Conservation (phyloP, 1,140 invertebrate species). For the Drosophila jambulina region DNA sequence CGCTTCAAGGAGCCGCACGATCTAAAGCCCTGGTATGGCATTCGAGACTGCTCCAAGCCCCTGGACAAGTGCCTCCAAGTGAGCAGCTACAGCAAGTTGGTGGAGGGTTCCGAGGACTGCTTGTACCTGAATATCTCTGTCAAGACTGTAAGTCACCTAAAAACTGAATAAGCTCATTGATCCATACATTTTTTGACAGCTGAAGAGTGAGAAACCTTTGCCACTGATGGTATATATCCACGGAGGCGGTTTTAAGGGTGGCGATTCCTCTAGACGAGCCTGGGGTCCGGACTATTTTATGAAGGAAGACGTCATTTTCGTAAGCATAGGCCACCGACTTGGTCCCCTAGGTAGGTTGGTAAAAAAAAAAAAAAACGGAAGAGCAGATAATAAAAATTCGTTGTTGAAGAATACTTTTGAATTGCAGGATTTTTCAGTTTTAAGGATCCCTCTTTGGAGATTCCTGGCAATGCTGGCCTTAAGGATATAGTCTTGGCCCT, state of each 20-base stretch:
- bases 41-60: conserved; percentile 58
- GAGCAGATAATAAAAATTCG: not conserved
- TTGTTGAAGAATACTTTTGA: not conserved
- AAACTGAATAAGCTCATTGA: not conserved
- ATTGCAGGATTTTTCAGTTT: conserved; percentile 86
- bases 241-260: conserved; percentile 88
- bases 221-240: conserved; percentile 90
- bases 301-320: conserved; percentile 85
- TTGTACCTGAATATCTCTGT: conserved; percentile 85
- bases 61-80: conserved; percentile 63
- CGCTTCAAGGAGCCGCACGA: conserved; percentile 86
- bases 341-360: conserved; percentile 79
- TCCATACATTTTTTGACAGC: conserved; percentile 10
- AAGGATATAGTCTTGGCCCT: conserved; percentile 86
- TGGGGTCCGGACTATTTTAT: conserved; percentile 87
- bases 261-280: conserved; percentile 77
- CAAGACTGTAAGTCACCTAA: conserved; percentile 65
- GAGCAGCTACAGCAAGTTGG: conserved; percentile 25
- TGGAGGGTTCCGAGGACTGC: conserved; percentile 85
- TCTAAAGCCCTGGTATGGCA: conserved; percentile 45
- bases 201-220: conserved; percentile 52
- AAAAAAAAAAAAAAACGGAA: not conserved
- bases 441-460: conserved; percentile 87
- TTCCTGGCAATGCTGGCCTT: conserved; percentile 87
- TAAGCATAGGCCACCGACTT: conserved; percentile 85